These are phyloP conservation scores for Cheumatopsyche charites DNA, from an alignment of 1,140 invertebrate species.

Conservation along the genomic window DNA sequence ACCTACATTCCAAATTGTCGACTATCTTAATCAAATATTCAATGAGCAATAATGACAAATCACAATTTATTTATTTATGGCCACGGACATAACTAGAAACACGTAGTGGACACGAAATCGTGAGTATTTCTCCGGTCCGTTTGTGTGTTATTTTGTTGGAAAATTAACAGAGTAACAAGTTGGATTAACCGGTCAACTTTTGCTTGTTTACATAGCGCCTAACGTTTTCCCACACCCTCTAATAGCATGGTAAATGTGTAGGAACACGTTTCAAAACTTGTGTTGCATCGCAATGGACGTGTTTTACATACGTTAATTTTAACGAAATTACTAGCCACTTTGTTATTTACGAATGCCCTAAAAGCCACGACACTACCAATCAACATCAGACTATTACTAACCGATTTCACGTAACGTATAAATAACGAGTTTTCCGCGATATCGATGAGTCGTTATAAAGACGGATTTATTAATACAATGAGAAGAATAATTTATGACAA, in stretches of 20 bases:
- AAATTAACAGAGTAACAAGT: constrained; percentile 10
- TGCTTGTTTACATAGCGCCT: constrained; percentile 7
- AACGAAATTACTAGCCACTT: no score
- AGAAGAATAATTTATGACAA: no score
- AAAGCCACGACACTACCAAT: no score
- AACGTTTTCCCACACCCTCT: neutral
- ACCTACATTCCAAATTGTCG: neutral
- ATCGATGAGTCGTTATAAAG: no score
- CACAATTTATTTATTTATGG: neutral
- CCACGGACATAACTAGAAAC: no score
- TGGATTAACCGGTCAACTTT: constrained; percentile 10
- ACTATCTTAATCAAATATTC: no score
- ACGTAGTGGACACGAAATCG: no score
- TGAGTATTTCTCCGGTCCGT: neutral
- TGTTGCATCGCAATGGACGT: neutral
- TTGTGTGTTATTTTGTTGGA: neutral
- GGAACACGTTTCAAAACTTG: neutral
- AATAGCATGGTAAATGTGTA: neutral
- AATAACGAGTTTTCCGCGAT: no score
- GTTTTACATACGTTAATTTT: neutral
- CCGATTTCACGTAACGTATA: no score
- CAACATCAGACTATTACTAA: no score
- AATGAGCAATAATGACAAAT: neutral
- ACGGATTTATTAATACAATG: no score
- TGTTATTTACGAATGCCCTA: no score